Evolutionary conservation across 2,113 vertebrate genomes (phyloP).

Genomic region (Actinemys pallida): DNA sequence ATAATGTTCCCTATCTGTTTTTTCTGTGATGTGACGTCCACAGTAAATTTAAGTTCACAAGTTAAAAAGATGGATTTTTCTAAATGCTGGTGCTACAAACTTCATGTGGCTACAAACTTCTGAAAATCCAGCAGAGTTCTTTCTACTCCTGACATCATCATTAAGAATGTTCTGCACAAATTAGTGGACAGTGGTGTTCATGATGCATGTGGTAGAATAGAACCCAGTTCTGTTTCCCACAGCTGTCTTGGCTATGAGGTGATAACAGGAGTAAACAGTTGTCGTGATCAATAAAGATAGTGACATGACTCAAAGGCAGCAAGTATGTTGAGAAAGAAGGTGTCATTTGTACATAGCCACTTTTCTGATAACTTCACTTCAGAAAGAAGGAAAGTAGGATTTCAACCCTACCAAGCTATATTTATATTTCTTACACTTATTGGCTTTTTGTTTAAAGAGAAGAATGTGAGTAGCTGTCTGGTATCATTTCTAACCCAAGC

Average conservation of each 20-base stretch:
- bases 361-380: neutral
- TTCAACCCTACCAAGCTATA: neutral
- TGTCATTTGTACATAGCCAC: neutral
- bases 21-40: neutral
- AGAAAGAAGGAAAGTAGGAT: neutral
- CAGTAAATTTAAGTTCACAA: neutral
- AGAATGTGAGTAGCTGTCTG: neutral
- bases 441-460: slow-evolving; percentile 7
- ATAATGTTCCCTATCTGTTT: slow-evolving; percentile 22
- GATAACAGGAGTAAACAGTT: neutral
- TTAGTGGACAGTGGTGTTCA: neutral
- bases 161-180: neutral
- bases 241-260: neutral
- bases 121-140: neutral
- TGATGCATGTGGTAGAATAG: neutral
- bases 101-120: neutral
- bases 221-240: neutral
- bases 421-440: neutral
- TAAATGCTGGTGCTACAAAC: neutral
- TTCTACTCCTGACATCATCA: neutral
- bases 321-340: neutral
- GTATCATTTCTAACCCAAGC: slow-evolving; percentile 18
- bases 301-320: neutral
- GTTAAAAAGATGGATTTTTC: neutral
- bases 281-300: slow-evolving; percentile 3